Conservation (phyloP, 1,140 invertebrate genomes). For the Drosophila bipectinata region DNA sequence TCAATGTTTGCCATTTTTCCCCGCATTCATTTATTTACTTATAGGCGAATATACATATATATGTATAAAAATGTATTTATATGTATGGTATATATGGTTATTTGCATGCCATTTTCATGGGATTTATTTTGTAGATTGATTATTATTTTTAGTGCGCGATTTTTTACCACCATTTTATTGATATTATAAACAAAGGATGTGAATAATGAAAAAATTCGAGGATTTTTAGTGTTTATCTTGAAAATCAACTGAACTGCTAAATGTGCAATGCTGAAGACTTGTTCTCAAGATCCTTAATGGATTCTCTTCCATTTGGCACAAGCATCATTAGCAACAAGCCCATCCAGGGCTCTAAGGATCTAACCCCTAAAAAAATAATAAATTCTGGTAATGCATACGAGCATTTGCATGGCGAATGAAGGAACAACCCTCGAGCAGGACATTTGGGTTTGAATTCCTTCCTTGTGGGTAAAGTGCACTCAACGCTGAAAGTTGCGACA, state of each 20-base stretch:
- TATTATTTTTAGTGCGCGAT: constrained; percentile 42
- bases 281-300: constrained; percentile 12
- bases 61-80: neutral
- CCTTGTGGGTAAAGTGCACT: constrained; percentile 38
- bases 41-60: neutral
- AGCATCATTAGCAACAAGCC: constrained; percentile 44
- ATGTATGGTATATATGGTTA: constrained; percentile 1
- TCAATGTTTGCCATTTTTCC: constrained; percentile 69
- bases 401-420: constrained; percentile 34
- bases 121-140: constrained; percentile 44
- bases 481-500: constrained; percentile 44
- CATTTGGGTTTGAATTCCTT: constrained; percentile 21
- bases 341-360: neutral
- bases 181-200: constrained; percentile 73
- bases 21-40: constrained; percentile 13
- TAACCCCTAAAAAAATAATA: constrained; percentile 28
- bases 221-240: constrained; percentile 10
- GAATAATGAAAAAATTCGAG: constrained; percentile 49
- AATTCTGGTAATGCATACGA: constrained; percentile 36
- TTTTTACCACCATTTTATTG: constrained; percentile 56
- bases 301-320: constrained; percentile 23
- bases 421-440: constrained; percentile 26
- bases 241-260: constrained; percentile 8
- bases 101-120: constrained; percentile 35
- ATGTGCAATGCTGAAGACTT: constrained; percentile 11